These are phyloP conservation scores for Mirounga angustirostris DNA, from an alignment of 2,113 vertebrate genomes.

Conservation along the genomic window DNA sequence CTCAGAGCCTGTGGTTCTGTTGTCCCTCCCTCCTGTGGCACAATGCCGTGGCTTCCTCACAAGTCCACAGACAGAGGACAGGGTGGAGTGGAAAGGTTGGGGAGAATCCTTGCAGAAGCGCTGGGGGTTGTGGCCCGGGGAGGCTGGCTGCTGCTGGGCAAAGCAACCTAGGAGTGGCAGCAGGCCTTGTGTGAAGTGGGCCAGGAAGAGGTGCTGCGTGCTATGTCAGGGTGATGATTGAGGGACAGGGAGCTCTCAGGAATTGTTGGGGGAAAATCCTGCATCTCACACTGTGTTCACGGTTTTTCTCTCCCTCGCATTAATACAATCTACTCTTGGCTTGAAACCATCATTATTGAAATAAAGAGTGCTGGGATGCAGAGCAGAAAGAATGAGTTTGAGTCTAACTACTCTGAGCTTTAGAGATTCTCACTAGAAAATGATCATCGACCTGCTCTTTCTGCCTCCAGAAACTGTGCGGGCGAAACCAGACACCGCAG, in stretches of 20 bases:
- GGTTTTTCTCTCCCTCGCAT: not conserved
- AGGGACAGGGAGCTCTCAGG: too few species aligned
- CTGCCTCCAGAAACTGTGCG: not conserved
- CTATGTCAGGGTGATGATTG: accelerated
- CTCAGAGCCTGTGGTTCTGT: too few species aligned
- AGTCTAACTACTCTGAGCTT: not conserved
- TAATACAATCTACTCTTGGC: not conserved
- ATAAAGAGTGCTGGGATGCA: not conserved
- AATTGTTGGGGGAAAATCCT: accelerated
- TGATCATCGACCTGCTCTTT: not conserved
- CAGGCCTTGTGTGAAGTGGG: not conserved
- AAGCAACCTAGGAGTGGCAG: not conserved
- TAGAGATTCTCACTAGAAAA: not conserved
- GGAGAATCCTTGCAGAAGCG: not conserved
- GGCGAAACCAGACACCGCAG: accelerated
- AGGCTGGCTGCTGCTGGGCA: not conserved
- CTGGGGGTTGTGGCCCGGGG: accelerated
- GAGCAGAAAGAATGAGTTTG: not conserved
- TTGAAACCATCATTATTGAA: not conserved
- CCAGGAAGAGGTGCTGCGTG: accelerated
- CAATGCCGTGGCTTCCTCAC: accelerated
- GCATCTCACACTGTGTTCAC: not conserved
- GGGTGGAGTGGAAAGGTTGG: not conserved
- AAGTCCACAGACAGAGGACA: not conserved
- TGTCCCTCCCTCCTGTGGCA: accelerated